phyloP scores from a whole-genome alignment of 2,888 invertebrate species.

The Habrosyne pyritoides region DNA sequence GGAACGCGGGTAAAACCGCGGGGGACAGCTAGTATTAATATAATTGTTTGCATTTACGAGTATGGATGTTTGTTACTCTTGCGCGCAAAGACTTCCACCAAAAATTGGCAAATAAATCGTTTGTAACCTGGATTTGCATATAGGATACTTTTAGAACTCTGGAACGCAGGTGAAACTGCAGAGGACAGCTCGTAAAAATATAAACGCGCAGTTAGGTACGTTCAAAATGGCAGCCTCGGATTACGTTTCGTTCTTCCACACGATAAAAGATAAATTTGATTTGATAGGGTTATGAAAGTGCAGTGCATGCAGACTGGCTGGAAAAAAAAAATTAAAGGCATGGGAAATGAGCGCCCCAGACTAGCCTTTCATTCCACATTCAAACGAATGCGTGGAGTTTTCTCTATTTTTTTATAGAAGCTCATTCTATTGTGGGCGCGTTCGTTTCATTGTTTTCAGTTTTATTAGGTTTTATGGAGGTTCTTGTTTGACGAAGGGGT shows the following conservation, averaged over 20 bases:
- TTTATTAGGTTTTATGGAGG: not conserved
- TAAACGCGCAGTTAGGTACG: not conserved
- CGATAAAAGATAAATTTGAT: not conserved
- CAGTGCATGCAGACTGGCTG: not conserved
- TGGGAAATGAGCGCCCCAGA: constrained; percentile 50
- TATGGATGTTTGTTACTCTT: no score
- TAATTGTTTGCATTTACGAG: no score
- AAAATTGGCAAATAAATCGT: no score
- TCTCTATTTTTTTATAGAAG: constrained; percentile 15
- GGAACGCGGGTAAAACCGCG: no score
- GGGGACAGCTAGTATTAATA: no score
- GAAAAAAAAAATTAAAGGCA: constrained; percentile 30
- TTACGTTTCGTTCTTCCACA: not conserved
- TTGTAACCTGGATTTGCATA: no score
- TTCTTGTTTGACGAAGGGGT: not conserved
- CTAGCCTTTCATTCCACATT: constrained; percentile 43
- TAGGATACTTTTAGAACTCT: no score
- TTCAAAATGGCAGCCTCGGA: not conserved
- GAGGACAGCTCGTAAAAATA: no score
- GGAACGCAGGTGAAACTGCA: no score
- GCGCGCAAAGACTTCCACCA: no score
- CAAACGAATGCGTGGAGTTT: constrained; percentile 25
- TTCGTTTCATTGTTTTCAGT: constrained; percentile 8
- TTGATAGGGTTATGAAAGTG: constrained; percentile 2
- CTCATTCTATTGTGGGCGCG: constrained; percentile 6